Conservation (phyloP, 1,140 invertebrate genomes). For the Drosophila varians region DNA sequence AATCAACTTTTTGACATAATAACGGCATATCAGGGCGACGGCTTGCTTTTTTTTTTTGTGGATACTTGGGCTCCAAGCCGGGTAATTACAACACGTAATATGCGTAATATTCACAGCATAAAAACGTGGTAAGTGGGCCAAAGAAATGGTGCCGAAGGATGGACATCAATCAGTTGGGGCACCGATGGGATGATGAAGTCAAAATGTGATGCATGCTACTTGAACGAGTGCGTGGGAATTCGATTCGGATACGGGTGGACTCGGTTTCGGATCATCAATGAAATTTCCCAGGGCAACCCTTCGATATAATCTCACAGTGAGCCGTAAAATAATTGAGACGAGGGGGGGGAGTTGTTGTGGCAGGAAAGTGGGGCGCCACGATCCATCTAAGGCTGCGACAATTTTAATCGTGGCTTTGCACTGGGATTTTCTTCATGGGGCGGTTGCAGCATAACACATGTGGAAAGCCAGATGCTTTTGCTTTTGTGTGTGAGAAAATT, state of each 20-base stretch:
- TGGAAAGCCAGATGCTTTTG: constrained; percentile 69
- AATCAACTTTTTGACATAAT: constrained; percentile 76
- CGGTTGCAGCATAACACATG: constrained; percentile 58
- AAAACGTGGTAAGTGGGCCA: constrained; percentile 45
- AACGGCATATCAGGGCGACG: constrained; percentile 37
- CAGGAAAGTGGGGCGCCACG: neutral
- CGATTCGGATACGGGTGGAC: constrained; percentile 13
- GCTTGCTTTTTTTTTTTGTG: constrained; percentile 18
- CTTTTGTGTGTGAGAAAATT: constrained; percentile 77
- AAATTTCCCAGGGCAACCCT: constrained; percentile 68
- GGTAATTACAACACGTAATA: constrained; percentile 77
- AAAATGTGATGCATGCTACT: constrained; percentile 1
- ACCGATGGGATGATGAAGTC: constrained; percentile 16
- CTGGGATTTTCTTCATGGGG: constrained; percentile 30
- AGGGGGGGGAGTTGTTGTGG: neutral
- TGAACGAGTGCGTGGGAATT: constrained; percentile 64
- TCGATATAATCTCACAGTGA: constrained; percentile 59
- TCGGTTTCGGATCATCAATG: constrained; percentile 52
- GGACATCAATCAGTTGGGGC: constrained; percentile 28
- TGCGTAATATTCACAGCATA: constrained; percentile 80
- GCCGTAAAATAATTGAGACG: constrained; percentile 51
- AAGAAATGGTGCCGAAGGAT: constrained; percentile 45
- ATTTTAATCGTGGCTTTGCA: constrained; percentile 66
- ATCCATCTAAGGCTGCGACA: constrained; percentile 75
- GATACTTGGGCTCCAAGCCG: too few species aligned